Conservation (phyloP, 64 coral and sea anemone genomes). For the Catalaphyllia jardinei region DNA sequence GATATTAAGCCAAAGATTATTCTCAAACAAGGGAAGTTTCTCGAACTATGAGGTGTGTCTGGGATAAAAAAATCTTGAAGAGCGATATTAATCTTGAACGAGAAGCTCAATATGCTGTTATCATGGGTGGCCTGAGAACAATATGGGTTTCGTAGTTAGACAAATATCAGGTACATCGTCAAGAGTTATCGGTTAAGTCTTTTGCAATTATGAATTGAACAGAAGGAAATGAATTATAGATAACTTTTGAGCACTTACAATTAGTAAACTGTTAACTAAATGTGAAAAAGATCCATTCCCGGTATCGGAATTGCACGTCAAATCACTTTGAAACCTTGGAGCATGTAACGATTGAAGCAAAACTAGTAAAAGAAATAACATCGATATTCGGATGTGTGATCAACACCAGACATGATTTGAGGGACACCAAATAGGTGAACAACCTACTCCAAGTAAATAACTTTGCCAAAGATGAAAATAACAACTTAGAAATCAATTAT, state of each 20-base stretch:
- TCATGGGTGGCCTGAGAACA: neutral
- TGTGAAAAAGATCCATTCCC: neutral
- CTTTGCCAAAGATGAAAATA: neutral
- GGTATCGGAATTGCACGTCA: too few relatives aligned
- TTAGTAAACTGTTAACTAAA: neutral
- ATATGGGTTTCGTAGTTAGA: neutral
- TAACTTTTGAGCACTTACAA: neutral
- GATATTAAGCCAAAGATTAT: too few relatives aligned
- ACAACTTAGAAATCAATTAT: neutral
- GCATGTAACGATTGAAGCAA: neutral
- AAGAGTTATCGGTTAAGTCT: neutral
- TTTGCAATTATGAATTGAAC: neutral
- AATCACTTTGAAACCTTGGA: neutral
- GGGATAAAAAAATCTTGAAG: too few relatives aligned
- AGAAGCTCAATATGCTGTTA: too few relatives aligned
- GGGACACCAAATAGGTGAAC: neutral
- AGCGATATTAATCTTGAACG: too few relatives aligned
- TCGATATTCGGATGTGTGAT: neutral
- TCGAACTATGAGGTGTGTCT: too few relatives aligned
- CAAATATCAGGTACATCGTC: neutral
- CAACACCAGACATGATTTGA: neutral
- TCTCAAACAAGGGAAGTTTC: too few relatives aligned
- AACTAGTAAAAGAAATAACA: neutral
- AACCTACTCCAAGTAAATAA: neutral
- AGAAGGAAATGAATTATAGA: slow-evolving; percentile 9